A percentile compares a stretch with the other conserved stretches of the same genome.
phyloP scores from a whole-genome alignment of 2,888 invertebrate genomes.

The Pseudolycoriella hygida region DNA sequence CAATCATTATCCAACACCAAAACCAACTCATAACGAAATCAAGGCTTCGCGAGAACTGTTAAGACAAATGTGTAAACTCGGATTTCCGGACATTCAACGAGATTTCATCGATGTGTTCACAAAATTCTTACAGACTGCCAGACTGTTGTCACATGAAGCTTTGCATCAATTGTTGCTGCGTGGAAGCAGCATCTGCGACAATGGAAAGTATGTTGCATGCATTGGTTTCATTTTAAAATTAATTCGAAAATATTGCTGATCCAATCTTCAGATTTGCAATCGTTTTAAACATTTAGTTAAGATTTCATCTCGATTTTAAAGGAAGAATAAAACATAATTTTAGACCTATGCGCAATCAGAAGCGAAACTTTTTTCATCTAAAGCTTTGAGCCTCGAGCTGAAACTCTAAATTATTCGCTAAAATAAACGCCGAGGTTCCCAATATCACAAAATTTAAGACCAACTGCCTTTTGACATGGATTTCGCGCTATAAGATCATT shows the following conservation, averaged over 20 bases:
- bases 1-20: slow-evolving; percentile 48
- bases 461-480: too few relatives aligned
- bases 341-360: too few relatives aligned
- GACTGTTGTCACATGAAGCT: slow-evolving; percentile 48
- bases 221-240: neutral
- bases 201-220: slow-evolving; percentile 43
- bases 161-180: slow-evolving; percentile 44
- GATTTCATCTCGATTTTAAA: too few relatives aligned
- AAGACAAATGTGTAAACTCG: slow-evolving; percentile 45
- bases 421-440: too few relatives aligned
- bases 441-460: too few relatives aligned
- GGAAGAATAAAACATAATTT: too few relatives aligned
- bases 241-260: neutral
- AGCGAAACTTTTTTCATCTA: too few relatives aligned
- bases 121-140: slow-evolving; percentile 46
- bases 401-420: too few relatives aligned
- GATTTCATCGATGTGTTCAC: slow-evolving; percentile 44
- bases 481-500: too few relatives aligned
- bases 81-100: slow-evolving; percentile 38
- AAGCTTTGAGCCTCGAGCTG: too few relatives aligned
- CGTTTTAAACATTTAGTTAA: neutral
- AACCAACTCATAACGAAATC: slow-evolving; percentile 50
- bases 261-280: neutral
- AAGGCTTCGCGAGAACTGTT: slow-evolving; percentile 51
- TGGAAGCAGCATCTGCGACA: slow-evolving; percentile 43